A percentile compares a stretch with the other conserved stretches of the same genome.
phyloP scores from a whole-genome alignment of 2,797 vertebrate species.

The Gymnopithys bicolor region DNA sequence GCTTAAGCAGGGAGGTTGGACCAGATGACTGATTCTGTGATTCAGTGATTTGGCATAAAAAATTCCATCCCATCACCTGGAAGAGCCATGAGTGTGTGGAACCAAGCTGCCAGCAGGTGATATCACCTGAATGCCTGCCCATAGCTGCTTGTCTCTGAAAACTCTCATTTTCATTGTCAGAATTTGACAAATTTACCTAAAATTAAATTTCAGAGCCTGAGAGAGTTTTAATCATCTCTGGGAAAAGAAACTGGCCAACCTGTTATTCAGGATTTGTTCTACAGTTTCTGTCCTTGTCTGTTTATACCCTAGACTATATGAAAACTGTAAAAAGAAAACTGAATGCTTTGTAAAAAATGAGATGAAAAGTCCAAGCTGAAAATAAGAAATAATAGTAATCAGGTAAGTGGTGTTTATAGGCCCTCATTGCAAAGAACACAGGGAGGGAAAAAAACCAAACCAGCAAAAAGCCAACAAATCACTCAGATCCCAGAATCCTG shows the following conservation, averaged over 20 bases:
- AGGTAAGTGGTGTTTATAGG: not conserved
- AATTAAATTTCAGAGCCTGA: not conserved
- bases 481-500: not conserved
- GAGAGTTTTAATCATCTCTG: not conserved
- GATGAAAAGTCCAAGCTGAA: not conserved
- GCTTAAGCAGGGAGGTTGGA: not conserved
- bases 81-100: not conserved
- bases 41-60: not conserved
- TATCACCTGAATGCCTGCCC: accelerated
- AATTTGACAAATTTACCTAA: not conserved
- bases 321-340: not conserved
- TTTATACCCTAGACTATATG: not conserved
- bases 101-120: not conserved
- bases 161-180: not conserved
- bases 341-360: not conserved
- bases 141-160: not conserved
- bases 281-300: not conserved
- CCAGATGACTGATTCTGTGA: not conserved
- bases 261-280: not conserved
- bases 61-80: not conserved
- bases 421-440: not conserved
- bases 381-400: not conserved
- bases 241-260: not conserved
- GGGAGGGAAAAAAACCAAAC: not conserved
- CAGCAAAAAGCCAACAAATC: not conserved